Base-by-base conservation (phyloP, 2,888 invertebrate species). In the Corbicula japonica region DNA sequence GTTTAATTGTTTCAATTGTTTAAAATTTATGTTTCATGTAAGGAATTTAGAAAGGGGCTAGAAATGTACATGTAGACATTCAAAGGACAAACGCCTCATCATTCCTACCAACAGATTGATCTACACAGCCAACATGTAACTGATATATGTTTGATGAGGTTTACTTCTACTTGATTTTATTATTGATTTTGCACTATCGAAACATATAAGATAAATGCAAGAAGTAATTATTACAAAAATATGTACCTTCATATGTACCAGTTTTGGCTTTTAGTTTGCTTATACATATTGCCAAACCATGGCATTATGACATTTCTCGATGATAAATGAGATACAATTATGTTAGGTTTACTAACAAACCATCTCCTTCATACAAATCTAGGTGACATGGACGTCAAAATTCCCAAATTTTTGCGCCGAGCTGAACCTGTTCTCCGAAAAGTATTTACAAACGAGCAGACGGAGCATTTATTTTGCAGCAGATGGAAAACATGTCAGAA, bases 311-410 rank as follows among this genome's bases (percentile, higher is more conserved):
- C 75, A 77, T 58, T 30, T 41, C 10, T 12, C n/a, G 54, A 76
- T 82, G 82, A 82, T 78, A 75, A 78, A 82, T 82, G 82, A 76
- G 46, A 10, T 41, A 6, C 46, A 75, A 61, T 70, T 76, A 82
- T 82, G 71, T 32, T 48, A 48, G 41, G 68, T 75, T 60, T 70
- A 77, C 75, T 23, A 77, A 77, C 80, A 78, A 78, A 72, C 52
- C 21, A 46, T 72, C 77, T 50, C 12, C 41, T 26, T 4, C 15
- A 66, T 32, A 54, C 46, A 66, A 48, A 60, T 44, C 44, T n/a
- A 38, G 8, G 34, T 66, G 71, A 77, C 56, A 48, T 12, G 5
- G 60, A 61, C 52, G 76, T 77, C 76, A 77, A 77, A 77, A 77
- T 66, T 50, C 34, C 58, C 58, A 69, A 58, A 58, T 69, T 23